These are phyloP conservation scores for Chitala chitala DNA, from an alignment of 2,113 vertebrate genomes.

Conservation along the genomic window DNA sequence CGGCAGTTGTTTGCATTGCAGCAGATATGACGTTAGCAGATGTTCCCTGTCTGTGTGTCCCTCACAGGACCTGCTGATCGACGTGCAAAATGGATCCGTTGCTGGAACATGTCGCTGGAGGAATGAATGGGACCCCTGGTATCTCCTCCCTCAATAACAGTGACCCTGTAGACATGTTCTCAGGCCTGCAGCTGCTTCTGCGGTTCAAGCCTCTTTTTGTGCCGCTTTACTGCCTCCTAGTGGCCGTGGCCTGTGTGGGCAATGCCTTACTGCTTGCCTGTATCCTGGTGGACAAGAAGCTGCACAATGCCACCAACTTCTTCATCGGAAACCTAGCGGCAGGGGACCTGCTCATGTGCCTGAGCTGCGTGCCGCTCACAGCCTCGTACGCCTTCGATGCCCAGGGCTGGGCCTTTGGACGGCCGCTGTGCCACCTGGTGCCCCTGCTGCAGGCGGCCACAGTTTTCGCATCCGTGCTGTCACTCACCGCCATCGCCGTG, in stretches of 20 bases:
- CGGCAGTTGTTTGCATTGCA: not conserved
- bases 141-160: conserved; percentile 47
- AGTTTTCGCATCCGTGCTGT: conserved; percentile 65
- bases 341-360: conserved; percentile 69
- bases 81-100: conserved; percentile 49
- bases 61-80: not conserved
- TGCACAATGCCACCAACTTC: conserved; percentile 71
- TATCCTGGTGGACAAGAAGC: conserved; percentile 63
- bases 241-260: conserved; percentile 62
- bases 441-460: conserved; percentile 63
- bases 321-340: conserved; percentile 69
- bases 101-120: conserved; percentile 36
- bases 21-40: not conserved
- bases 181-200: conserved; percentile 62
- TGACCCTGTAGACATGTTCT: conserved; percentile 55
- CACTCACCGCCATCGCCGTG: conserved; percentile 68
- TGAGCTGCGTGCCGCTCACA: conserved; percentile 67
- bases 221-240: conserved; percentile 63
- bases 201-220: conserved; percentile 62
- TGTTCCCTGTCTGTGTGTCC: conserved; percentile 27
- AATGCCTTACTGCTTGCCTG: conserved; percentile 63
- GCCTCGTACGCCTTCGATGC: conserved; percentile 66
- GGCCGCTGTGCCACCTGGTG: conserved; percentile 63
- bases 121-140: conserved; percentile 23
- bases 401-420: conserved; percentile 65